phyloP scores from a whole-genome alignment of 2,113 vertebrate genomes.

The Phyllostomus discolor region DNA sequence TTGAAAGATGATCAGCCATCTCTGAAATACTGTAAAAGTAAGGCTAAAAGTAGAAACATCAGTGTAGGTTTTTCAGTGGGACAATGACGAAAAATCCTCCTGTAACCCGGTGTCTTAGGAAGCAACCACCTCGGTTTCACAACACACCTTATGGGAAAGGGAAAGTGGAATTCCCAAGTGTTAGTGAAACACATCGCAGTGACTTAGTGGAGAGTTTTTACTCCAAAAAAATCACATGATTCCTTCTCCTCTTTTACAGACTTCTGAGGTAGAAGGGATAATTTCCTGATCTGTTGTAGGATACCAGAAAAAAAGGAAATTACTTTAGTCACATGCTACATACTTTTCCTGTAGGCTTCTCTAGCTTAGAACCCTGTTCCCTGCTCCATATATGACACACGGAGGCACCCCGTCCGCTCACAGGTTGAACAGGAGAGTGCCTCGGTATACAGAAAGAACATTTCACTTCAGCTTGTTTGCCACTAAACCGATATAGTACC shows the following conservation, averaged over 20 bases:
- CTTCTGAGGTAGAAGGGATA: not conserved
- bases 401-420: not conserved
- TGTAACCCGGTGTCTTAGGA: not conserved
- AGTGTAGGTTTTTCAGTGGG: not conserved
- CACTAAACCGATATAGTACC: not conserved
- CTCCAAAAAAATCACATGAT: not conserved
- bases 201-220: not conserved
- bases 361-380: not conserved
- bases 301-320: not conserved
- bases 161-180: not conserved
- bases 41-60: not conserved
- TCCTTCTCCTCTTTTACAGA: not conserved
- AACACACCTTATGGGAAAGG: not conserved
- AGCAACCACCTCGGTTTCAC: not conserved
- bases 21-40: not conserved
- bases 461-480: not conserved
- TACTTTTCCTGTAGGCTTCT: not conserved
- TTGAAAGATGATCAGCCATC: not conserved
- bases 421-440: not conserved
- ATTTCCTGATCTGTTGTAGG: constrained; percentile 42
- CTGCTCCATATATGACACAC: not conserved
- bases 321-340: not conserved
- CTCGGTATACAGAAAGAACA: not conserved
- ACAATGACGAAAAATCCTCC: not conserved
- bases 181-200: not conserved